phyloP scores from a whole-genome alignment of 2,888 invertebrate species.

The Parnassius mnemosyne region DNA sequence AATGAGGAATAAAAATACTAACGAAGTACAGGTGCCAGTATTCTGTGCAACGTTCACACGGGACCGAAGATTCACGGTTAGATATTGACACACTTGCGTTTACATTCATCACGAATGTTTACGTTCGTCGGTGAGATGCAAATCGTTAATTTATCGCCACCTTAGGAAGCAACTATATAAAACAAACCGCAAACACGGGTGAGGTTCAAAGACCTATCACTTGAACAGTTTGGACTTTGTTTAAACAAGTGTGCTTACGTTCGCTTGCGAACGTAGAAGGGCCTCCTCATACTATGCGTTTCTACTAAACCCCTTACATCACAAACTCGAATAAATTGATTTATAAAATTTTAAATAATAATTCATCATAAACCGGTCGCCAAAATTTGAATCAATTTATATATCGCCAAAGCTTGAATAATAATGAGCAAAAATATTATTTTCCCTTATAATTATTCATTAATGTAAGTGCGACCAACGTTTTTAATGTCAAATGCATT shows the following conservation, averaged over 20 bases:
- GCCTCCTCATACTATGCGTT: conserved; percentile 32
- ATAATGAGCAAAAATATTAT: too few relatives aligned
- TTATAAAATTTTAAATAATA: neutral
- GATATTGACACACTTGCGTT: conserved; percentile 60
- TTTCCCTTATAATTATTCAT: too few relatives aligned
- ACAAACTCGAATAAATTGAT: neutral
- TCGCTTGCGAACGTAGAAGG: conserved; percentile 50
- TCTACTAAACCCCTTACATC: neutral
- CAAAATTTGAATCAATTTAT: too few relatives aligned
- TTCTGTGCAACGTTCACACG: conserved; percentile 33
- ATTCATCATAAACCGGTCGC: too few relatives aligned
- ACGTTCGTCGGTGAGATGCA: conserved; percentile 67
- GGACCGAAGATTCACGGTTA: conserved; percentile 45
- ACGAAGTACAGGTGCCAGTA: conserved; percentile 9
- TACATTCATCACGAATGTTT: conserved; percentile 65
- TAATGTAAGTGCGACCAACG: too few relatives aligned
- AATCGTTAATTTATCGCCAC: conserved; percentile 78
- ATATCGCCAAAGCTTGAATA: too few relatives aligned
- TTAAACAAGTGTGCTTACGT: conserved; percentile 67
- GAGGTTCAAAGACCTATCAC: conserved; percentile 76
- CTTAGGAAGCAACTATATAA: conserved; percentile 72
- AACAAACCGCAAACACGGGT: conserved; percentile 69
- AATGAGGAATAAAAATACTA: too few relatives aligned
- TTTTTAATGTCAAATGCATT: too few relatives aligned
- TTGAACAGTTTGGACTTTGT: conserved; percentile 65